phyloP scores from a whole-genome alignment of 2,888 invertebrate species.

The Aphodius granarius region DNA sequence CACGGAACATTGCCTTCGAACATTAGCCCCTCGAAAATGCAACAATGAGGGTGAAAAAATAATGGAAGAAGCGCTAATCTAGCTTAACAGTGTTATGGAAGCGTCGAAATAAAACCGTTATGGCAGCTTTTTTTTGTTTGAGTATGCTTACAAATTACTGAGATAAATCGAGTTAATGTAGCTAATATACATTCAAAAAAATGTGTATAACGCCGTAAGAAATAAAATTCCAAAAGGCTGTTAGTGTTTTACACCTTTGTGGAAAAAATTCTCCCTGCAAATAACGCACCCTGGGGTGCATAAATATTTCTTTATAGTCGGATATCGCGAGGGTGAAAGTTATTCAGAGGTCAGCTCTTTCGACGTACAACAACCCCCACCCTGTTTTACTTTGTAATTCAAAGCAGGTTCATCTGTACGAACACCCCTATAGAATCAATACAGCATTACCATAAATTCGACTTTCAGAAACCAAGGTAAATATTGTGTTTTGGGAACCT shows the following conservation, averaged over 20 bases:
- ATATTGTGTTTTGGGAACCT: not conserved
- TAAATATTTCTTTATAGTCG: constrained; percentile 27
- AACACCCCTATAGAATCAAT: constrained; percentile 21
- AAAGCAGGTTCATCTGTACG: constrained; percentile 22
- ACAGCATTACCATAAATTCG: constrained; percentile 26
- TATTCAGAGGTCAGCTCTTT: constrained; percentile 27
- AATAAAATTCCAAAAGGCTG: not conserved
- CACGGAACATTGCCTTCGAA: constrained; percentile 23
- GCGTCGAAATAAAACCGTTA: constrained; percentile 20
- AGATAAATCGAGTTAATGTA: not conserved
- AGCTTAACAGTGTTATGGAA: constrained; percentile 26
- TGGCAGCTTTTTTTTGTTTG: constrained; percentile 11
- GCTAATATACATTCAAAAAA: constrained; percentile 1
- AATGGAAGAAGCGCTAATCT: constrained; percentile 32
- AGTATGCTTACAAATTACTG: not conserved
- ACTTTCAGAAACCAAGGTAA: constrained; percentile 12
- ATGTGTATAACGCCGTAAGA: not conserved
- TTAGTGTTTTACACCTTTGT: not conserved
- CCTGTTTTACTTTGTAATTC: constrained; percentile 30
- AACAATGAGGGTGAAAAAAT: constrained; percentile 23
- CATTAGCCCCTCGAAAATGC: constrained; percentile 22
- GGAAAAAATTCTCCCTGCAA: constrained; percentile 26
- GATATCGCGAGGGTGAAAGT: constrained; percentile 19
- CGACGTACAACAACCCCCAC: constrained; percentile 21
- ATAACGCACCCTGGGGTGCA: constrained; percentile 30